Conservation (phyloP, 2,113 vertebrate genomes). For the Nesogale talazaci region DNA sequence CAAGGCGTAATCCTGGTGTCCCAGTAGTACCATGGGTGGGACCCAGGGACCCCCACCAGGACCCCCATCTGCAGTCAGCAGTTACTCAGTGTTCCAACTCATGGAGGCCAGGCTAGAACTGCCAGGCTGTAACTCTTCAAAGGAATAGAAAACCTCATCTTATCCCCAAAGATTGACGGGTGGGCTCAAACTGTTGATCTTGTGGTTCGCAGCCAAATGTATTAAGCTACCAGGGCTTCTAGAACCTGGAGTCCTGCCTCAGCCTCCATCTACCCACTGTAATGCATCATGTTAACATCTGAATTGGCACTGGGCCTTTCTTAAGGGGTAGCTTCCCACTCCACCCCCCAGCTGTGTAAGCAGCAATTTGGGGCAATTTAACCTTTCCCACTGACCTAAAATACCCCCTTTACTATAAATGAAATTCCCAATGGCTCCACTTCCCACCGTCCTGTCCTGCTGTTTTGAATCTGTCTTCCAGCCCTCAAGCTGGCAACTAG, state of each 20-base stretch:
- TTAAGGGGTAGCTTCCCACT: neutral
- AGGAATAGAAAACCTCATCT: too few relatives aligned
- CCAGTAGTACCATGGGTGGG: too few relatives aligned
- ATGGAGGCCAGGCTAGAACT: too few relatives aligned
- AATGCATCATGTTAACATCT: neutral
- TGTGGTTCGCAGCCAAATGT: too few relatives aligned
- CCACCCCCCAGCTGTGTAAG: neutral
- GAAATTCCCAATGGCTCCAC: neutral
- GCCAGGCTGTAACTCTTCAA: too few relatives aligned
- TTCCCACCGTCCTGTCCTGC: neutral
- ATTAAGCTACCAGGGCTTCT: too few relatives aligned
- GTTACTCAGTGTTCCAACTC: too few relatives aligned
- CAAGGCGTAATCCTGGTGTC: too few relatives aligned
- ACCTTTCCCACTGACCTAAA: neutral
- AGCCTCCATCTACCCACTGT: neutral
- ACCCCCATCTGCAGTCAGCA: too few relatives aligned
- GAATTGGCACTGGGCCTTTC: neutral
- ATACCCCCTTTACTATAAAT: neutral
- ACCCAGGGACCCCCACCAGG: too few relatives aligned
- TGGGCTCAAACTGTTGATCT: too few relatives aligned
- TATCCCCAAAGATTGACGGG: too few relatives aligned
- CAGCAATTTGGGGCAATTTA: neutral
- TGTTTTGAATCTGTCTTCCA: constrained; percentile 27
- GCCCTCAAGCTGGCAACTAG: neutral
- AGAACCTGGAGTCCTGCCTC: neutral